A percentile compares a stretch with the other conserved stretches of the same genome.
These are phyloP conservation scores for Candidula unifasciata DNA, from an alignment of 2,888 invertebrate genomes.

Conservation along the genomic window DNA sequence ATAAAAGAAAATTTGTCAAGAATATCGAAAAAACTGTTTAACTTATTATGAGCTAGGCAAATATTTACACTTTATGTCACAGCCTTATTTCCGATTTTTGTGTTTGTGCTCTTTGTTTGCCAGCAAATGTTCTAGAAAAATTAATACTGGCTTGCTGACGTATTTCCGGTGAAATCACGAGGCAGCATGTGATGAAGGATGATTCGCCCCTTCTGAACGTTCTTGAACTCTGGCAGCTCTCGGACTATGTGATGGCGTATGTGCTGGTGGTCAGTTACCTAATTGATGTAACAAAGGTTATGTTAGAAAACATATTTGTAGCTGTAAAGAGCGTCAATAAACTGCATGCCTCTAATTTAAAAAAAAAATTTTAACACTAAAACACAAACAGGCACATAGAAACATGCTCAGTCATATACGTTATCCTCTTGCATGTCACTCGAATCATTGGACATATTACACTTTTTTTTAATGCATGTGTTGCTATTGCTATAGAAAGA, in stretches of 20 bases:
- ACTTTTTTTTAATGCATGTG: too few species aligned
- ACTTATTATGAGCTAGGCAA: too few species aligned
- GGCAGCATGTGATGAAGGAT: slow-evolving; percentile 46
- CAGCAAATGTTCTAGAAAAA: not conserved
- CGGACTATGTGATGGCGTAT: slow-evolving; percentile 69
- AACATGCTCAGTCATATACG: too few species aligned
- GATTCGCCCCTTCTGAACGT: slow-evolving; percentile 56
- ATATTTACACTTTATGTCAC: not conserved
- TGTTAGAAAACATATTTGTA: not conserved
- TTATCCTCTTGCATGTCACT: too few species aligned
- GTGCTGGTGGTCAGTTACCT: slow-evolving; percentile 71
- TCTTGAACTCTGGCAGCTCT: slow-evolving; percentile 65
- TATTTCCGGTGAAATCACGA: not conserved
- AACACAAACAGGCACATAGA: too few species aligned
- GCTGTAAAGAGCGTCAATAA: too few species aligned
- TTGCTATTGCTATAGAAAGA: too few species aligned
- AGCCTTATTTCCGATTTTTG: not conserved
- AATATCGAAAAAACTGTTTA: too few species aligned
- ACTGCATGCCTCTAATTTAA: too few species aligned
- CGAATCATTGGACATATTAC: too few species aligned
- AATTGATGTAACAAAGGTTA: not conserved
- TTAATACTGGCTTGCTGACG: not conserved
- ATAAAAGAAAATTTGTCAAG: too few species aligned
- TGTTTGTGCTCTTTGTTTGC: not conserved
- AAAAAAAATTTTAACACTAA: too few species aligned